Percentiles rank a stretch among this genome's conserved stretches.
Evolutionary conservation across 1,140 invertebrate species (phyloP).

Genomic region (Pogonus chalceus): DNA sequence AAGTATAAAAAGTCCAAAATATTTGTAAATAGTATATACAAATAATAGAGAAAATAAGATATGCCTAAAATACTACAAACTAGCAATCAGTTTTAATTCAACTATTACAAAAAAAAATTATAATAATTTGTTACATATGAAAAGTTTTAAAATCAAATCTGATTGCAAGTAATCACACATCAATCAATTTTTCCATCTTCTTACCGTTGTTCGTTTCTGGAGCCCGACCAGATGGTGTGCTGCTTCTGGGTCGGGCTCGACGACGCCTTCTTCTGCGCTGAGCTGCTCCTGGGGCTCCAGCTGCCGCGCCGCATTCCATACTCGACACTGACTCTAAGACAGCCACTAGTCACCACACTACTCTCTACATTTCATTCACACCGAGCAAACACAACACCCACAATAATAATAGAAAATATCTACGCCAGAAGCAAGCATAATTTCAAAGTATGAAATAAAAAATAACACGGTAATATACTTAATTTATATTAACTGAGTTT

Average conservation of each 20-base stretch:
- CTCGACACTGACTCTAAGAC: slow-evolving; percentile 47
- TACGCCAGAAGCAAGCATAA: background rate
- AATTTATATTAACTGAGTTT: background rate
- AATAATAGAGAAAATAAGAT: no score
- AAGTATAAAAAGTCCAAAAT: no score
- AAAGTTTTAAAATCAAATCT: no score
- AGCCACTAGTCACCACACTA: slow-evolving; percentile 12
- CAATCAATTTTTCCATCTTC: no score
- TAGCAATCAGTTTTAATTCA: no score
- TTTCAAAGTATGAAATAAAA: slow-evolving; percentile 10
- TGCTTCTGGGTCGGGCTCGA: slow-evolving; percentile 31
- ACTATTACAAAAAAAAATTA: no score
- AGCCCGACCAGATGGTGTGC: slow-evolving; percentile 19
- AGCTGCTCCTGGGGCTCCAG: slow-evolving; percentile 34
- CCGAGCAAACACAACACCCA: slow-evolving; percentile 16
- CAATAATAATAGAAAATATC: background rate
- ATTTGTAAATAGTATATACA: no score
- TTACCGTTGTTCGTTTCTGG: slow-evolving; percentile 24
- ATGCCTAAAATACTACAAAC: no score
- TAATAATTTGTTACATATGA: no score
- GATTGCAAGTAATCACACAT: no score
- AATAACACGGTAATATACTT: background rate
- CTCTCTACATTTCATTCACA: slow-evolving; percentile 26
- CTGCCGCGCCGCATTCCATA: slow-evolving; percentile 46
- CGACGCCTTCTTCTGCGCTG: slow-evolving; percentile 33